Base-by-base conservation (phyloP, 2,113 vertebrate genomes). In the Ceyx margarethae region DNA sequence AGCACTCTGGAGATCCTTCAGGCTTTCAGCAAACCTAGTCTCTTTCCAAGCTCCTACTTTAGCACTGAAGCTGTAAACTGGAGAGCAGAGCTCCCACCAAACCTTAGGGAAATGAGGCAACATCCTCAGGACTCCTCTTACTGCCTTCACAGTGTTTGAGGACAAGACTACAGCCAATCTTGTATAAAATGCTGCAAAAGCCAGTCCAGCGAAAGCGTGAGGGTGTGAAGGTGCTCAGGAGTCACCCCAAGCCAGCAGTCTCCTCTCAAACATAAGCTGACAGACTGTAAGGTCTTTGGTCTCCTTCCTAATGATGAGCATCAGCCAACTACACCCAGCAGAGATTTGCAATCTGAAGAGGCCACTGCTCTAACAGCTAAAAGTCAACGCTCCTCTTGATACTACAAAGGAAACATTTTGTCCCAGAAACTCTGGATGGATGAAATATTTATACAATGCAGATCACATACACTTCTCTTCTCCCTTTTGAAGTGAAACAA, bases 401-500 rank as follows among this genome's bases (percentile, higher is more conserved):
- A 67, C 73, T 74, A 83, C 61, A 86, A 90, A 88, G 53, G 54
- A 90, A 87, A 50, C 23, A 60, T 51, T 75, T 71, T 31, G 26
- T 23, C 28, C 5, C 13, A 75, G 73, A 60, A 86, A 50, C 15
- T 65, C 57, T 23, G 35, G 21, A 60, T 10, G 4, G 35, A 81
- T 72, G 43, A 93, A 94, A 64, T 84, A 89, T 89, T 92, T 86
- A 61, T 72, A 42, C n/a, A 57, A 86, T 58, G 75, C 6, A 19
- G 66, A 84, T 81, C 48, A 75, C 57, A 84, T 8, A 73, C 16
- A 20, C 33, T 85, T 57, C 20, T 35, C 35, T 69, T 9, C 69
- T 62, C 8, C 26, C 45, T 69, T 94, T 54, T 79, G 42, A 94
- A 92, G 57, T 61, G 29, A 95, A 92, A 90, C 42, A 72, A 93